phyloP scores from a whole-genome alignment of 92 coral and sea anemone species.

The Palythoa heliodiscus region DNA sequence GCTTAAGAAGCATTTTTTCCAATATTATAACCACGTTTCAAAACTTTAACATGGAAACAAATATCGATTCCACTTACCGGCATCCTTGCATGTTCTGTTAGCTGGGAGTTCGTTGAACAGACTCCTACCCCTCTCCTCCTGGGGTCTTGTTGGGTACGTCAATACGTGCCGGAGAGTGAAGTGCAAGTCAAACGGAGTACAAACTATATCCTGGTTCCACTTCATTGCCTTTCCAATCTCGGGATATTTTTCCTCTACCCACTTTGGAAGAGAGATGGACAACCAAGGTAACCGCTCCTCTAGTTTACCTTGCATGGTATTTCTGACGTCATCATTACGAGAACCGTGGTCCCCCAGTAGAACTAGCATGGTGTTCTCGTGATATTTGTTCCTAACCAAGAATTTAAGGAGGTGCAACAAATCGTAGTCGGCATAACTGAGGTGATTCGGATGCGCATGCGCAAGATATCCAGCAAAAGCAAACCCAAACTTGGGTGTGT shows the following conservation, averaged over 20 bases:
- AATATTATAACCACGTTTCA: too few relatives aligned
- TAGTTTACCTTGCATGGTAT: slow-evolving; percentile 89
- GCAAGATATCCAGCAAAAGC: slow-evolving; percentile 67
- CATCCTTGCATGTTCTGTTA: slow-evolving; percentile 72
- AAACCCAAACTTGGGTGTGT: slow-evolving; percentile 81
- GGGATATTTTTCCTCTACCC: slow-evolving; percentile 70
- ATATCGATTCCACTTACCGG: slow-evolving; percentile 60
- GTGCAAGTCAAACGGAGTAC: slow-evolving; percentile 91
- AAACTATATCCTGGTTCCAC: slow-evolving; percentile 62
- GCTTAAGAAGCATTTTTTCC: too few relatives aligned
- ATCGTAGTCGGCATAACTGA: slow-evolving; percentile 82
- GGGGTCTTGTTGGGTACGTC: slow-evolving; percentile 74
- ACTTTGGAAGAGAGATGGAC: slow-evolving; percentile 79
- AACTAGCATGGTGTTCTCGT: slow-evolving; percentile 74
- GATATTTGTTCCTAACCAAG: slow-evolving; percentile 62
- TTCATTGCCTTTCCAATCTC: slow-evolving; percentile 68
- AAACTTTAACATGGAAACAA: background rate
- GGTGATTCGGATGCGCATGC: slow-evolving; percentile 85
- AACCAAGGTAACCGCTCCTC: slow-evolving; percentile 98
- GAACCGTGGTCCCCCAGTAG: slow-evolving; percentile 96
- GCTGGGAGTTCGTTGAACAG: slow-evolving; percentile 59
- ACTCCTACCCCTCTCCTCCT: slow-evolving; percentile 70
- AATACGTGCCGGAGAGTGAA: slow-evolving; percentile 83
- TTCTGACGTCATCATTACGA: slow-evolving; percentile 84
- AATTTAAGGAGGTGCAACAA: slow-evolving; percentile 63